A percentile compares a stretch with the other conserved stretches of the same genome.
Conservation (phyloP, 2,888 invertebrate genomes). For the Oxycera nigricornis region DNA sequence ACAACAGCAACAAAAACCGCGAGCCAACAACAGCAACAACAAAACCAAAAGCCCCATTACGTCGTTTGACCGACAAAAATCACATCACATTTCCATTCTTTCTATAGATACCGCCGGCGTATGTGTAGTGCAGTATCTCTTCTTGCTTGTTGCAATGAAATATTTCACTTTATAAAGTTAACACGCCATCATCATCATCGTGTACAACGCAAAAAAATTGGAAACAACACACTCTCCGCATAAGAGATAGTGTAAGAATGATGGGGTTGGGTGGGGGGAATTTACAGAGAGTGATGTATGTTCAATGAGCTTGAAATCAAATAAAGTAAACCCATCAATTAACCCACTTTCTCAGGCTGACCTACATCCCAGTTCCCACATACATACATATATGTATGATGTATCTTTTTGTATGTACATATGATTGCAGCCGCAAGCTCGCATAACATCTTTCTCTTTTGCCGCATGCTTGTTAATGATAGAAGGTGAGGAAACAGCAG, state of each 20-base stretch:
- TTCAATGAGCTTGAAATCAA: conserved; percentile 16
- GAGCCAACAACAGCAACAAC: too few species aligned
- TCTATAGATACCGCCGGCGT: background rate
- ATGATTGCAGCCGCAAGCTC: background rate
- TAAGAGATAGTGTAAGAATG: too few species aligned
- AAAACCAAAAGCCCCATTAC: too few species aligned
- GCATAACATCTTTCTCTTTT: too few species aligned
- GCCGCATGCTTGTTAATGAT: too few species aligned
- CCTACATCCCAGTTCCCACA: conserved; percentile 25
- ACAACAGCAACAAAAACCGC: too few species aligned
- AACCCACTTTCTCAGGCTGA: conserved; percentile 23
- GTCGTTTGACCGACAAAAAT: background rate
- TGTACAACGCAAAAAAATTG: background rate
- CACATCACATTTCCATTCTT: background rate
- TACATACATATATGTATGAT: background rate
- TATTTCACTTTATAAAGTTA: conserved; percentile 3
- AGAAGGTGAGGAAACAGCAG: background rate
- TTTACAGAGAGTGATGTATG: background rate
- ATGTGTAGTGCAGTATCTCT: too few species aligned
- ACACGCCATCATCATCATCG: background rate
- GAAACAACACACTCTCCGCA: background rate
- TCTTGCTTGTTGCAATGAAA: background rate
- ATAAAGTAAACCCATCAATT: conserved; percentile 26
- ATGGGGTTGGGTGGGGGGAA: too few species aligned
- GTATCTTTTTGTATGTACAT: background rate